Conservation (phyloP, 2,797 vertebrate species). For the Rhinoraja longicauda region DNA sequence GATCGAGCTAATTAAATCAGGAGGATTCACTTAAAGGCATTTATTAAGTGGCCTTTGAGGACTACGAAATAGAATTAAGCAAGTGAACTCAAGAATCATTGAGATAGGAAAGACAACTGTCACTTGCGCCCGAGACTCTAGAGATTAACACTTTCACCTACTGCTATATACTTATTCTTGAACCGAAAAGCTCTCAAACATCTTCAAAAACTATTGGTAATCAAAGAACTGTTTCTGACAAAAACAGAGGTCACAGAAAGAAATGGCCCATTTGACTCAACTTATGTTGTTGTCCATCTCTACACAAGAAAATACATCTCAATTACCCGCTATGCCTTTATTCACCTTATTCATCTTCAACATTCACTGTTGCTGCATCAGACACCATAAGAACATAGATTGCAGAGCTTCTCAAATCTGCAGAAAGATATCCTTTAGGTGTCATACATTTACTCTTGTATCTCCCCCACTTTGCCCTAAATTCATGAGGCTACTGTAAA, state of each 20-base stretch:
- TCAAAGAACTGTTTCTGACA: too few species aligned
- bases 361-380: neutral
- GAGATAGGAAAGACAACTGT: too few species aligned
- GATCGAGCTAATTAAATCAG: too few species aligned
- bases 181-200: too few species aligned
- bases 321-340: neutral
- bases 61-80: too few species aligned
- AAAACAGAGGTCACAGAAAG: neutral
- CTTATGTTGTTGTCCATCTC: neutral
- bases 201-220: too few species aligned
- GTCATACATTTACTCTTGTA: neutral
- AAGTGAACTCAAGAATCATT: too few species aligned
- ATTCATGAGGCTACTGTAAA: neutral
- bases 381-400: neutral
- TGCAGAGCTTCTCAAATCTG: neutral
- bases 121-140: too few species aligned
- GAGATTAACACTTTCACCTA: too few species aligned
- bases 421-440: neutral
- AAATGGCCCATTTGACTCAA: neutral
- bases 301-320: neutral
- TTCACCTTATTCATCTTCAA: neutral
- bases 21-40: too few species aligned
- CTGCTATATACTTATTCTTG: too few species aligned
- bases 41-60: too few species aligned
- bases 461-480: neutral